These are phyloP conservation scores for Cataglyphis livida DNA, from an alignment of 2,888 invertebrate genomes.

Conservation along the genomic window DNA sequence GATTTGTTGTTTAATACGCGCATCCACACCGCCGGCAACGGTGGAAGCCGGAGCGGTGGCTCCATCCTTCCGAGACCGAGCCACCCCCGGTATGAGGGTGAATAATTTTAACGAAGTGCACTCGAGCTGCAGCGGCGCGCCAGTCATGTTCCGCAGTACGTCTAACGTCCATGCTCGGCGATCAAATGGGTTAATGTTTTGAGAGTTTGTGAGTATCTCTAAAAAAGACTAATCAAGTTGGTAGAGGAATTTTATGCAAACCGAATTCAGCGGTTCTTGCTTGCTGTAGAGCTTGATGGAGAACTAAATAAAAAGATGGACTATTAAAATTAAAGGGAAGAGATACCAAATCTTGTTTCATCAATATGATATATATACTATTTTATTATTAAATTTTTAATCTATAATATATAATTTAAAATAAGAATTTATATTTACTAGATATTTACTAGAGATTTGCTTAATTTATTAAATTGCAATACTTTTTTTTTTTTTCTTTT, in stretches of 20 bases:
- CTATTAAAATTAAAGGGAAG: too few relatives aligned
- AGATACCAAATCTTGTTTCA: background rate
- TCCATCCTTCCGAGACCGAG: slow-evolving; percentile 25
- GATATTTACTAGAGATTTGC: background rate
- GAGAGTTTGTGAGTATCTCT: background rate
- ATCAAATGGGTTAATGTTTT: slow-evolving; percentile 39
- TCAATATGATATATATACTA: background rate
- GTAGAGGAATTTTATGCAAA: background rate
- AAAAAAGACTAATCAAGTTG: slow-evolving; percentile 5
- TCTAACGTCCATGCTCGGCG: slow-evolving; percentile 27
- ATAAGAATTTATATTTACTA: background rate
- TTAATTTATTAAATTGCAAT: background rate
- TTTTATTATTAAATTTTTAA: background rate
- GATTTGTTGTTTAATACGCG: slow-evolving; percentile 15
- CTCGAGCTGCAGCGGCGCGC: slow-evolving; percentile 64
- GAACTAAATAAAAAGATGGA: background rate
- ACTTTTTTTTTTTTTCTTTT: background rate
- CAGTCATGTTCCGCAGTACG: slow-evolving; percentile 32
- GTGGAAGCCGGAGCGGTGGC: slow-evolving; percentile 15
- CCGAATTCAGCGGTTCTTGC: background rate
- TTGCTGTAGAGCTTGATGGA: background rate
- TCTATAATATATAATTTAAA: background rate
- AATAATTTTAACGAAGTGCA: slow-evolving; percentile 73
- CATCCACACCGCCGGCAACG: background rate
- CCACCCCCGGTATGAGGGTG: slow-evolving; percentile 52